Evolutionary conservation across 2,888 invertebrate genomes (phyloP), one percentile per base, ranked within the genome.

Genomic region (Eudasyphora cyanicolor): DNA sequence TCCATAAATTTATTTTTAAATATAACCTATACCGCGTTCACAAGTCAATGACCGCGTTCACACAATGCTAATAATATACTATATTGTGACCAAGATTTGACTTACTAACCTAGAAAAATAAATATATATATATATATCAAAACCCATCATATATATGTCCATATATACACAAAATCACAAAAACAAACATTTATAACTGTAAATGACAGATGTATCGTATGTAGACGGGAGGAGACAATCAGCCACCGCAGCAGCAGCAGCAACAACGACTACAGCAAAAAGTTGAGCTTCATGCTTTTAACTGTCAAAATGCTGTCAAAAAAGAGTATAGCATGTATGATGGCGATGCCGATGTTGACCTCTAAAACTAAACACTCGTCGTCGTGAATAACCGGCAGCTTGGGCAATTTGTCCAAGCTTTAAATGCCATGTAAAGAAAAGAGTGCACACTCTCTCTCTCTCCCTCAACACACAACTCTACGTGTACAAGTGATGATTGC

Each of bases 231-330:
- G 14, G 42, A 71, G 74, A 69, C 64, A 64, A 45, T n/a, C 38
- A 38, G 74, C 14, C 21, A 73, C 12, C 54, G 57, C 24, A 45
- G n/a, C n/a, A 27, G 49, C 19, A 71, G 6, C 70, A 51, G 32
- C 51, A 78, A 42, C 42, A 73, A n/a, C n/a, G n/a, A n/a, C 19
- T 8, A 67, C 8, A 57, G 29, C 64, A 73, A 73, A 67, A 73
- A 29, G 6, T 38, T 42, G 24, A 67, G 67, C 35, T 67, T 67
- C 75, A 76, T 85, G 87, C 87, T 88, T 38, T 67, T 89, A 90
- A 89, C 89, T 90, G 89, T 90, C 90, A 90, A 87, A 89, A 86
- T 84, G 86, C 87, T 87, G 87, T 88, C 89, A 90, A 85, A 87
- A 87, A 86, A 82, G 77, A 69, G 79, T 75, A 76, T 82, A 79